phyloP scores from a whole-genome alignment of 23 tunicate genomes.

The Botrylloides violaceus region DNA sequence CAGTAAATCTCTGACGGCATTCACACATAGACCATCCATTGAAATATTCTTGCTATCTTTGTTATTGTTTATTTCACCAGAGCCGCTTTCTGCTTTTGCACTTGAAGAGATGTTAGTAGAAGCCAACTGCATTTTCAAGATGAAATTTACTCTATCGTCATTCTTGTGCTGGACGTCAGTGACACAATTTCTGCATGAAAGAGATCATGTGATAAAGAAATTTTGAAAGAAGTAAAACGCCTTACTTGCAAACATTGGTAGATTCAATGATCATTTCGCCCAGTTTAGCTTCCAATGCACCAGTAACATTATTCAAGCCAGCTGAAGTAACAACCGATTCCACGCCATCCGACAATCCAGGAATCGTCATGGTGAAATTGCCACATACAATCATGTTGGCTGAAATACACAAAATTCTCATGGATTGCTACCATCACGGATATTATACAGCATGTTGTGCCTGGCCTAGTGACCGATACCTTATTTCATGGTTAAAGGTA shows the following conservation, averaged over 20 bases:
- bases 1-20: conserved; percentile 28
- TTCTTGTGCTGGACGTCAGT: not conserved
- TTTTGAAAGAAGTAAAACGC: too few relatives aligned
- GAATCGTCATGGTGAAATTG: not conserved
- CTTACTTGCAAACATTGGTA: not conserved
- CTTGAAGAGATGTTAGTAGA: not conserved
- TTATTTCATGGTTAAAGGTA: too few relatives aligned
- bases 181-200: conserved; percentile 4
- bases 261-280: not conserved
- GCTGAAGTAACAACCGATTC: not conserved
- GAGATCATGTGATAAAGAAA: not conserved
- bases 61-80: not conserved
- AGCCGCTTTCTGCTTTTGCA: not conserved
- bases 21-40: conserved; percentile 7
- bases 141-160: not conserved
- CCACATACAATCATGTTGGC: not conserved
- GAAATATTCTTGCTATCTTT: not conserved
- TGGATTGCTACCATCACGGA: too few relatives aligned
- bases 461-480: too few relatives aligned
- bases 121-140: not conserved
- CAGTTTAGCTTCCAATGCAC: not conserved
- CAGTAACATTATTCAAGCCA: not conserved
- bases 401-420: too few relatives aligned
- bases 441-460: too few relatives aligned
- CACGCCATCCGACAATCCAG: not conserved